Evolutionary conservation across 2,113 vertebrate species (phyloP), one percentile per base, ranked within the genome.

Genomic region (Paralichthys olivaceus): DNA sequence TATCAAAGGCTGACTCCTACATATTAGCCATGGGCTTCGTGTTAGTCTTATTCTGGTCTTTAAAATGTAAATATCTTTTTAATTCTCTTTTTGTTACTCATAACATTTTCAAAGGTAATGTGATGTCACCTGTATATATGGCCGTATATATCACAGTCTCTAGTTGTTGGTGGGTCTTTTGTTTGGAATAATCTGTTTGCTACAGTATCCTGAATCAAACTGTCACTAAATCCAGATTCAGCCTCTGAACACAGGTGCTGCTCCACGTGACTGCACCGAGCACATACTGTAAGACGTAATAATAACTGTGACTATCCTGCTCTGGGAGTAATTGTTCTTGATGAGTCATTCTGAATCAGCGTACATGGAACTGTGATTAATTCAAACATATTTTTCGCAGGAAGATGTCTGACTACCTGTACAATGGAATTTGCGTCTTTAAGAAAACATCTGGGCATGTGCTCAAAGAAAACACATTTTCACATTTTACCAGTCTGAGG

Each of bases 51-150:
- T 55, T 32, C 56, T 23, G 25, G 15, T 47, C 45, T 80, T 64
- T 57, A 51, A 67, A 59, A 40, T 40, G 14, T 15, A 75, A 51
- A 37, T 54, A 17, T 0, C 2, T n/a, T 60, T 7, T 20, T n/a
- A 6, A 20, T n/a, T 56, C 7, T 29, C 5, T 20, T 57, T 11
- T 37, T 47, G 7, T 72, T 37, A 51, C 5, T 2, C 17, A 1
- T 8, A 49, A 58, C 34, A 55, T 56, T 43, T 49, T 56, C 29
- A 84, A 19, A 59, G 54, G 5, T 75, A 4, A 9, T 20, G 26
- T 55, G 34, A 40, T 5, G 19, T 5, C 2, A 6, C 9, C 14
- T 37, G 13, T n/a, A 43, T 51, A 53, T 56, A 59, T 20, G 40
- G 40, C 14, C 12, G 5, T 5, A 45, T 45, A 3, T 11, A 72